phyloP scores from a whole-genome alignment of 2,888 invertebrate genomes.

The Augochlorella aurata region DNA sequence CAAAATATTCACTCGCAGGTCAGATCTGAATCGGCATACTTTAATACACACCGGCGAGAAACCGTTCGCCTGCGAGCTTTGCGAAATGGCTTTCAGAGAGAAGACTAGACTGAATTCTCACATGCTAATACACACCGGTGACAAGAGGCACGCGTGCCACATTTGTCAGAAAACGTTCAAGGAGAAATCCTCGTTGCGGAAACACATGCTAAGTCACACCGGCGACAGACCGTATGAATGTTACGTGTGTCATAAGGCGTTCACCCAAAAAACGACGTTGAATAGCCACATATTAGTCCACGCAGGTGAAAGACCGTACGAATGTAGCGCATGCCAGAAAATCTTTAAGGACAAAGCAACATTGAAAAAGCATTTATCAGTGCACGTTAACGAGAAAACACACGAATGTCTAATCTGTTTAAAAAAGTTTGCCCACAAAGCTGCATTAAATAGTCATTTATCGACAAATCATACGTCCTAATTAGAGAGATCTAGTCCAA shows the following conservation, averaged over 20 bases:
- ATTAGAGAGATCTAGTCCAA: conserved; percentile 68
- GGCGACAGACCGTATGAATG: conserved; percentile 77
- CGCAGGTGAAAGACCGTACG: conserved; percentile 73
- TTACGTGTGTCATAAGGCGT: conserved; percentile 77
- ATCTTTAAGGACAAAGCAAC: conserved; percentile 74
- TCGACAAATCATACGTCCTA: conserved; percentile 76
- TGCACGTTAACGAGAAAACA: conserved; percentile 74
- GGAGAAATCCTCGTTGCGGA: conserved; percentile 75
- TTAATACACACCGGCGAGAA: conserved; percentile 79
- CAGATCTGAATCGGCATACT: conserved; percentile 78
- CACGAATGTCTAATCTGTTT: conserved; percentile 77
- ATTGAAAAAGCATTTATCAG: conserved; percentile 75
- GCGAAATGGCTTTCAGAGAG: conserved; percentile 79
- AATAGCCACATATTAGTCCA: conserved; percentile 77
- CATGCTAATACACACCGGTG: conserved; percentile 77
- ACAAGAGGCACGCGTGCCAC: conserved; percentile 76
- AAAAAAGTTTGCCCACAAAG: conserved; percentile 77
- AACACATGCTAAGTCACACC: conserved; percentile 77
- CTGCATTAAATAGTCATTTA: conserved; percentile 75
- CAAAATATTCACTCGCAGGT: conserved; percentile 79
- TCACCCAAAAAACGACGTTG: conserved; percentile 76
- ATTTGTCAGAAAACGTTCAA: conserved; percentile 77
- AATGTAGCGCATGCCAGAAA: conserved; percentile 77
- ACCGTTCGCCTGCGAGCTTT: conserved; percentile 76
- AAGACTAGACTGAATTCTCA: conserved; percentile 78